Base-by-base conservation (phyloP, 2,888 invertebrate genomes). In the Heliconius aoede region DNA sequence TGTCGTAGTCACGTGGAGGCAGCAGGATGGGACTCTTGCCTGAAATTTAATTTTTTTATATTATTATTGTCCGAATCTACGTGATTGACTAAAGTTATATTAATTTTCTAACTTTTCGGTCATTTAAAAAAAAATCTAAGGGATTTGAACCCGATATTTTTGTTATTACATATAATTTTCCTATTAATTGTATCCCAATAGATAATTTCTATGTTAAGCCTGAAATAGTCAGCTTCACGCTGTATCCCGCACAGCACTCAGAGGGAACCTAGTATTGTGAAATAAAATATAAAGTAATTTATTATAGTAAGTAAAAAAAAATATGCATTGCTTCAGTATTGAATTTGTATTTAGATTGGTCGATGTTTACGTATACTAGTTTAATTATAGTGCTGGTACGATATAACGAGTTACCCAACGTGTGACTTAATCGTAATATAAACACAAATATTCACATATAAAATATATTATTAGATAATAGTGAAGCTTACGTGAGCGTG, bases 1-100 rank as follows among this genome's bases (percentile, higher is more conserved):
- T 98, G 90, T 99, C 99, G 93, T 99, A 99, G 90, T 99, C 99
- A 40, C 98, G 95, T 0, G 99, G 99, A 0, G 99, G 99, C 79
- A 99, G 93, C 30, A 99, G 95, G 73, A 99, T 96, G 0, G 98
- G 98, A 9, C 95, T 96, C 78, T 95, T 94, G 21, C 94, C 94
- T 91, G 92, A 26, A 90, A 84, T 67, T 32, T 40, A 5, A 51
- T 24, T 18, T 26, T 36, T 60, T 36, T 2, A 8, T 30, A 13
- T 69, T 30, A 69, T 69, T 69, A 30, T n/a, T n/a, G 28, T 55
- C 18, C 9, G 7, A 55, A 7, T 46, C 40, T 40, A 40, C 0
- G 46, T 46, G 7, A 18, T 46, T 46, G 7, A n/a, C n/a, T n/a
- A n/a, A n/a, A n/a, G n/a, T n/a, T 46, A 18, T 46, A 18, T 46